These are phyloP conservation scores for Artibeus jamaicensis DNA, from an alignment of 2,797 vertebrate species.

Conservation along the genomic window DNA sequence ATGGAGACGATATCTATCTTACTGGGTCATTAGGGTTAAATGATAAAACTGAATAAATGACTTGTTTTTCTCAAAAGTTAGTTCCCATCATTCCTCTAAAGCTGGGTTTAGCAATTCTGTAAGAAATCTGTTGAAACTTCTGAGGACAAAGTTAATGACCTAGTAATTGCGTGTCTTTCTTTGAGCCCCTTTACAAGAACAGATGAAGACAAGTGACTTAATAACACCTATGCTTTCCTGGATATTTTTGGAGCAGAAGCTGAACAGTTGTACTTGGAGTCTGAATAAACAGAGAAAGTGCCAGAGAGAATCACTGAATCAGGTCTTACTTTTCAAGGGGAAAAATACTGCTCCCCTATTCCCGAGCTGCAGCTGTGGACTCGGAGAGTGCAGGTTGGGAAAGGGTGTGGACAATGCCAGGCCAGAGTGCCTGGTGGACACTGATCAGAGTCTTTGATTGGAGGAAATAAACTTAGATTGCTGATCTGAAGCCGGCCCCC, in stretches of 20 bases:
- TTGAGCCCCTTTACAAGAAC: neutral
- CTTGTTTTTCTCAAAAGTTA: neutral
- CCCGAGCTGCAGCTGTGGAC: neutral
- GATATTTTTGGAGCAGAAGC: slow-evolving; percentile 56
- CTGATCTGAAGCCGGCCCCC: neutral
- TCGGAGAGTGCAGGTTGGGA: neutral
- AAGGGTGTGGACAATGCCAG: neutral
- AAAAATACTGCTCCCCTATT: neutral
- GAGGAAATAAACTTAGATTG: neutral
- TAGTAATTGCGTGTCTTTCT: slow-evolving; percentile 49
- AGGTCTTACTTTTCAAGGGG: neutral
- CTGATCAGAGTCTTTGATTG: neutral
- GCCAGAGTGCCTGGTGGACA: neutral
- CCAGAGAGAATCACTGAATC: neutral
- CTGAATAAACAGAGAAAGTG: slow-evolving; percentile 6
- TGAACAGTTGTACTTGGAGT: slow-evolving; percentile 27
- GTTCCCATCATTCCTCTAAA: neutral
- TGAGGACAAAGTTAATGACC: slow-evolving; percentile 30
- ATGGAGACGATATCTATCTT: neutral
- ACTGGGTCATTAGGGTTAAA: neutral
- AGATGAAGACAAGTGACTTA: slow-evolving; percentile 42
- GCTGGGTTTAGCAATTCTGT: neutral
- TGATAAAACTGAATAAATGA: neutral
- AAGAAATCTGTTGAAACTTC: neutral
- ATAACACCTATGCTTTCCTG: slow-evolving; percentile 42